These are phyloP conservation scores for Chironomus tentans DNA, from an alignment of 2,888 invertebrate species.

Conservation along the genomic window DNA sequence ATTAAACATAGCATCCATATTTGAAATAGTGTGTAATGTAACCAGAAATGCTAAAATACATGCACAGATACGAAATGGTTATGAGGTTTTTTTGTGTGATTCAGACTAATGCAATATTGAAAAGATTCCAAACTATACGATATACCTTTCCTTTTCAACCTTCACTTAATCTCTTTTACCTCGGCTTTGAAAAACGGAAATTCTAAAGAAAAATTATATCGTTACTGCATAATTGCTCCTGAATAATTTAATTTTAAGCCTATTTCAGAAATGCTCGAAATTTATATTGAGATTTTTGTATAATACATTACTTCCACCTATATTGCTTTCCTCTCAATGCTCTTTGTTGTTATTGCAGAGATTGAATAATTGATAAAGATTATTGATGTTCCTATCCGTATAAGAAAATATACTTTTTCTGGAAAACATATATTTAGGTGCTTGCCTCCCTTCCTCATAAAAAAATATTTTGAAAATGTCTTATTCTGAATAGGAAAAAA, in stretches of 20 bases:
- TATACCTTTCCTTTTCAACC: no score
- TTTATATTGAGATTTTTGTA: not conserved
- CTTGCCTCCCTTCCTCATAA: no score
- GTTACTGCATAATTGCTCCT: not conserved
- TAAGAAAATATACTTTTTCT: not conserved
- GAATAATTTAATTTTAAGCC: not conserved
- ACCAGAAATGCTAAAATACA: not conserved
- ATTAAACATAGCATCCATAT: not conserved
- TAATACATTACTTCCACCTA: not conserved
- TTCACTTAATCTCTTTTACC: no score
- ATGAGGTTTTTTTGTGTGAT: not conserved
- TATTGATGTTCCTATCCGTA: not conserved
- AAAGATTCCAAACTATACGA: not conserved
- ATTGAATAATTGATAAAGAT: slow-evolving; percentile 7
- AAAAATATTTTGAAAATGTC: no score
- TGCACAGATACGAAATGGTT: not conserved
- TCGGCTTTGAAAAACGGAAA: no score
- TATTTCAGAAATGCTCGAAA: not conserved
- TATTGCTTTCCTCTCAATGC: not conserved
- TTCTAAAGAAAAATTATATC: not conserved
- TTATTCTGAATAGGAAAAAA: no score
- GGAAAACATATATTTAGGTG: not conserved
- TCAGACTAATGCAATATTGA: not conserved
- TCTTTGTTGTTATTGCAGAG: not conserved
- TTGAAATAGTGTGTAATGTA: not conserved